Evolutionary conservation across 2,797 vertebrate genomes (phyloP).

Genomic region (Graptemys geographica): DNA sequence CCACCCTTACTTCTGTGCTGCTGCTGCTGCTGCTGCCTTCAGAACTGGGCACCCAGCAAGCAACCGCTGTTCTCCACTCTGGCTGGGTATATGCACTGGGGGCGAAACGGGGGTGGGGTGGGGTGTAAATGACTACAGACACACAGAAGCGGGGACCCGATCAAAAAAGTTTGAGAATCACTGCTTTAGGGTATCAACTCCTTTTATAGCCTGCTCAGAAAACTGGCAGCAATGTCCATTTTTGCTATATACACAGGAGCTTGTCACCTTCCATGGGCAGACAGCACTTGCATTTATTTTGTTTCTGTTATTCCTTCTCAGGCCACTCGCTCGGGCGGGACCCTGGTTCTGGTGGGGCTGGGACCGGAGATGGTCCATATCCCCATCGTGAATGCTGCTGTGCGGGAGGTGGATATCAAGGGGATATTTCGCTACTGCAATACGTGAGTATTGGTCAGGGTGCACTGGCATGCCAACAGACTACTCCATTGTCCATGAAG

Average conservation of each 20-base stretch:
- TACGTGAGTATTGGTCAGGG: constrained; percentile 84
- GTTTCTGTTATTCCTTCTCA: constrained; percentile 60
- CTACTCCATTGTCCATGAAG: not conserved
- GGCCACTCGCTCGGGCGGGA: constrained; percentile 93
- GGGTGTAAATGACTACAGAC: too few species aligned
- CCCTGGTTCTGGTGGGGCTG: constrained; percentile 91
- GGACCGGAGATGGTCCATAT: constrained; percentile 87
- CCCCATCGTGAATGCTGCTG: constrained; percentile 88
- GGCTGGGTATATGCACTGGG: too few species aligned
- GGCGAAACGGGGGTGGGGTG: rapidly evolving
- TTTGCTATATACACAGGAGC: not conserved
- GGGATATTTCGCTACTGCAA: constrained; percentile 98
- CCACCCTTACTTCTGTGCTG: too few species aligned
- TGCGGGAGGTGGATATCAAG: constrained; percentile 94
- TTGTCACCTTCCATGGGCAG: not conserved
- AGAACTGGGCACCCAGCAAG: too few species aligned
- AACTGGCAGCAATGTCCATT: not conserved
- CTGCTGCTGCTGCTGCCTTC: too few species aligned
- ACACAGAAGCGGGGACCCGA: too few species aligned
- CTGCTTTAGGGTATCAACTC: not conserved
- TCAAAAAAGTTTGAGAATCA: not conserved
- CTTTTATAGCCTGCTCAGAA: not conserved
- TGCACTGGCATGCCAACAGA: not conserved
- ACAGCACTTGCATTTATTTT: not conserved
- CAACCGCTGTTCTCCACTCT: too few species aligned